Conservation (phyloP, 2,888 invertebrate species). For the Drosophila atripex region DNA sequence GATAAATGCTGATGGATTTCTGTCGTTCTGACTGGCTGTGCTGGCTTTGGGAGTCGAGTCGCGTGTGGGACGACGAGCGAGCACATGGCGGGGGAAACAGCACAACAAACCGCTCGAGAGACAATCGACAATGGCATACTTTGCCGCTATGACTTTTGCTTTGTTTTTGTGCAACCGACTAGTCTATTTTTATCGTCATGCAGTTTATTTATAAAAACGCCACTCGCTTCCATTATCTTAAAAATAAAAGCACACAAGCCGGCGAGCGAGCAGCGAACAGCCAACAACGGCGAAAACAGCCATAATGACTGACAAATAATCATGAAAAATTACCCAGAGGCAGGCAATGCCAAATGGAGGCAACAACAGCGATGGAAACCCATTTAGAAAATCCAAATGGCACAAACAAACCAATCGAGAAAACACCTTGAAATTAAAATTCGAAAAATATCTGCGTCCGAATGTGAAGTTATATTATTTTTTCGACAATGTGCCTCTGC, state of each 20-base stretch:
- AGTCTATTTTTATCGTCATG: constrained; percentile 74
- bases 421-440: constrained; percentile 59
- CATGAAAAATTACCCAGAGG: constrained; percentile 63
- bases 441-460: constrained; percentile 56
- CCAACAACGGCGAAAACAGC: constrained; percentile 42
- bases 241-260: constrained; percentile 47
- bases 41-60: constrained; percentile 53
- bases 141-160: constrained; percentile 10
- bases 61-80: constrained; percentile 61
- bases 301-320: constrained; percentile 65
- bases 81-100: constrained; percentile 48
- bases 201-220: constrained; percentile 76
- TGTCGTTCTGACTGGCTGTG: constrained; percentile 45
- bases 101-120: constrained; percentile 32
- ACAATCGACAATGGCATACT: constrained; percentile 58
- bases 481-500: not conserved
- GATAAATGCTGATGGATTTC: constrained; percentile 37
- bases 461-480: constrained; percentile 21
- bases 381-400: constrained; percentile 22
- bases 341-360: constrained; percentile 48
- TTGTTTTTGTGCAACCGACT: constrained; percentile 45
- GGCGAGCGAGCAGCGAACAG: constrained; percentile 7
- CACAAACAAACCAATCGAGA: constrained; percentile 44
- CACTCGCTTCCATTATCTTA: constrained; percentile 66
- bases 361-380: constrained; percentile 20